These are phyloP conservation scores for Noctua comes DNA, from an alignment of 2,888 invertebrate genomes.

Conservation along the genomic window DNA sequence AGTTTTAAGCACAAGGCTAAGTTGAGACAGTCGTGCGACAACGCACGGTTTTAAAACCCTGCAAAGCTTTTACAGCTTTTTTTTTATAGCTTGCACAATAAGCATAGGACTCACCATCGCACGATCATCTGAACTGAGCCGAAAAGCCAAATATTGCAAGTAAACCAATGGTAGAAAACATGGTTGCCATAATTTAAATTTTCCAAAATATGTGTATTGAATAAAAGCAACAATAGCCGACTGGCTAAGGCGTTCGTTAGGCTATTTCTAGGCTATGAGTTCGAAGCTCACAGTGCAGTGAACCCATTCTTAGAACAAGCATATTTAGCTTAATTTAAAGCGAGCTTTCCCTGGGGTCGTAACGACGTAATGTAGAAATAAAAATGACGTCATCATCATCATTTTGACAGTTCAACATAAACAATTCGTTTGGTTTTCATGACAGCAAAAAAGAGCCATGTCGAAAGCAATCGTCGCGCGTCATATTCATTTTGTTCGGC, in stretches of 20 bases:
- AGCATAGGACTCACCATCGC: constrained; percentile 29
- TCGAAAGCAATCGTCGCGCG: no score
- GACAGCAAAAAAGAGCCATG: background rate
- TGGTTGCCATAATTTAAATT: background rate
- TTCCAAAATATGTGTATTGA: constrained; percentile 25
- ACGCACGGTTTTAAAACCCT: background rate
- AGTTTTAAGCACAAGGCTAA: constrained; percentile 31
- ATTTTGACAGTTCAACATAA: constrained; percentile 25
- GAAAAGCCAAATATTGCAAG: constrained; percentile 57
- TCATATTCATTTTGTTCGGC: no score
- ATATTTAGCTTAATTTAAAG: constrained; percentile 53
- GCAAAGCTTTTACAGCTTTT: background rate
- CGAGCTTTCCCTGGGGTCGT: constrained; percentile 7
- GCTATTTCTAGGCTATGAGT: constrained; percentile 17
- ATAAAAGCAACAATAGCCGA: constrained; percentile 48
- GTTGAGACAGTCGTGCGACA: constrained; percentile 7
- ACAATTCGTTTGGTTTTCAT: background rate
- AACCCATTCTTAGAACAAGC: constrained; percentile 39
- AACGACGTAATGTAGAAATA: background rate
- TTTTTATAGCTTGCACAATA: constrained; percentile 27
- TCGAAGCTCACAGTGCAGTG: constrained; percentile 24
- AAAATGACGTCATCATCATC: background rate
- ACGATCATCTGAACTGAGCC: constrained; percentile 19
- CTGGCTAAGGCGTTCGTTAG: constrained; percentile 45
- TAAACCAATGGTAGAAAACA: constrained; percentile 14